A percentile compares a stretch with the other conserved stretches of the same genome.
These are phyloP conservation scores for Microtus pennsylvanicus DNA, from an alignment of 2,113 vertebrate genomes.

Conservation along the genomic window DNA sequence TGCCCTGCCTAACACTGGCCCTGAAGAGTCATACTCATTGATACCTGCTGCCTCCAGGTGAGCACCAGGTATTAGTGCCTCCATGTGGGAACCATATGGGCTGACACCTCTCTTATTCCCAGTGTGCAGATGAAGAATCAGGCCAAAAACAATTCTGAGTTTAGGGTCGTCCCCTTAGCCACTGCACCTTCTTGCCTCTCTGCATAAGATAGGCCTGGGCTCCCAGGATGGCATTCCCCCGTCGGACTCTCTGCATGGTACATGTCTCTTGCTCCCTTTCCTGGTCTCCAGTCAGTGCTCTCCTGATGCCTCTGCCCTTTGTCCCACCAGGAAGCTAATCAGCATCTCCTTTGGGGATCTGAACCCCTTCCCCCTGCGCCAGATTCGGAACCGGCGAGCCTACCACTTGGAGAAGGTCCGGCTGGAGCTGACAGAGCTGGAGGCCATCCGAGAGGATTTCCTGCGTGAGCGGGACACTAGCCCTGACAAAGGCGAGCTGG, in stretches of 20 bases:
- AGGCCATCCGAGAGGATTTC: conserved; percentile 97
- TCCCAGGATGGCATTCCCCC: rapidly evolving
- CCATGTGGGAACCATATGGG: rapidly evolving
- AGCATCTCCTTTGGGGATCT: conserved; percentile 96
- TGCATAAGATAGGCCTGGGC: background rate
- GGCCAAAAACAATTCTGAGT: background rate
- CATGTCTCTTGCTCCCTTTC: rapidly evolving
- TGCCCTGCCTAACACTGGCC: background rate
- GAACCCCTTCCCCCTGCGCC: conserved; percentile 97
- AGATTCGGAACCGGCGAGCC: conserved; percentile 95
- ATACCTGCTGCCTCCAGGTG: background rate
- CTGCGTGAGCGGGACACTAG: conserved; percentile 93
- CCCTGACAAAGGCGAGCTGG: conserved; percentile 91
- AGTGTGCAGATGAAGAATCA: background rate
- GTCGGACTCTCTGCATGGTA: rapidly evolving
- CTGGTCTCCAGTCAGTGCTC: background rate
- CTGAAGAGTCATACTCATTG: rapidly evolving
- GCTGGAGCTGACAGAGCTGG: conserved; percentile 95
- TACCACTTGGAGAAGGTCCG: conserved; percentile 98
- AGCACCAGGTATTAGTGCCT: background rate
- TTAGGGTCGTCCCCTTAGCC: background rate
- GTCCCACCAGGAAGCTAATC: conserved; percentile 92
- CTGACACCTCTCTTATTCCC: rapidly evolving
- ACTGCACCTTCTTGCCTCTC: background rate
- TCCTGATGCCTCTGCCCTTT: background rate